A percentile compares a stretch with the other conserved stretches of the same genome.
Evolutionary conservation across 2,888 invertebrate genomes (phyloP).

Genomic region (Hoplodrina blanda): DNA sequence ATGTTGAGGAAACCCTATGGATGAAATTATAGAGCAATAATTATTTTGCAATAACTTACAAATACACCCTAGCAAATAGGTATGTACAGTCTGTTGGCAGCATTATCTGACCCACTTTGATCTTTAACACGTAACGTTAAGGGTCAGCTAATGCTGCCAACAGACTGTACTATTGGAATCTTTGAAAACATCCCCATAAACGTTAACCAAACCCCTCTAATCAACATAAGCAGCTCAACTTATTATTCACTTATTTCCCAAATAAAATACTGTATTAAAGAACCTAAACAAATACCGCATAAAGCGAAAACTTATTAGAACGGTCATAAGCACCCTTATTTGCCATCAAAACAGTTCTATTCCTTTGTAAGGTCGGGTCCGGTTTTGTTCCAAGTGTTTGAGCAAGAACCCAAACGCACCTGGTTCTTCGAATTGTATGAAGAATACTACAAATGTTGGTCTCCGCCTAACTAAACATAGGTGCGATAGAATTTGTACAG

Average conservation of each 20-base stretch:
- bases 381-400: slow-evolving; percentile 72
- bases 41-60: no score
- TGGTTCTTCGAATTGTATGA: slow-evolving; percentile 71
- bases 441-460: slow-evolving; percentile 69
- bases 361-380: slow-evolving; percentile 59
- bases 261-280: slow-evolving; percentile 58
- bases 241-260: slow-evolving; percentile 49
- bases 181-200: no score
- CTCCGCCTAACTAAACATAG: slow-evolving; percentile 62
- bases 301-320: slow-evolving; percentile 56
- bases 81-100: no score
- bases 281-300: slow-evolving; percentile 60
- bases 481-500: slow-evolving; percentile 57
- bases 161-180: no score
- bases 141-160: no score
- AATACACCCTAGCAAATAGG: no score
- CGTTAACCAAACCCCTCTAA: slow-evolving; percentile 6
- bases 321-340: slow-evolving; percentile 65
- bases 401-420: slow-evolving; percentile 70
- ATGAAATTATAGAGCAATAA: no score
- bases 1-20: no score
- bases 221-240: slow-evolving; percentile 52
- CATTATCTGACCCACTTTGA: no score
- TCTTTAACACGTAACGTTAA: no score
- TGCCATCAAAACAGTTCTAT: slow-evolving; percentile 70